These are phyloP conservation scores for Lithophane ornitopus DNA, from an alignment of 2,888 invertebrate genomes.

Conservation along the genomic window DNA sequence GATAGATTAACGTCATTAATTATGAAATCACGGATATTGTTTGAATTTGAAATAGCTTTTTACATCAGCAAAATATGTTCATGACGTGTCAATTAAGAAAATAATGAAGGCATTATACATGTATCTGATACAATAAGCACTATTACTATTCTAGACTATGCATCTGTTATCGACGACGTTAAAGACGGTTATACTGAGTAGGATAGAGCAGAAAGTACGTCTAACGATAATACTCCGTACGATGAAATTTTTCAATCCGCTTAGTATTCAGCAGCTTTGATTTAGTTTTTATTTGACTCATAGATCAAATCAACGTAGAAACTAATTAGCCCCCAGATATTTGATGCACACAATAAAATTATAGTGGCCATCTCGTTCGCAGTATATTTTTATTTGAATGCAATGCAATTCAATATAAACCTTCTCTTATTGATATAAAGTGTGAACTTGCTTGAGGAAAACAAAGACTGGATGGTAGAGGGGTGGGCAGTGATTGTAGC, in stretches of 20 bases:
- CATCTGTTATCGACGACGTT: neutral
- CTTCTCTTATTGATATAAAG: slow-evolving; percentile 17
- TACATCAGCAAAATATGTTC: neutral
- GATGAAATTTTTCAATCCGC: neutral
- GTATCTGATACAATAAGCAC: neutral
- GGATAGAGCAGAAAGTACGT: neutral
- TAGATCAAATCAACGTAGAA: slow-evolving; percentile 45
- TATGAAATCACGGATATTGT: neutral
- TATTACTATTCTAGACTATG: slow-evolving; percentile 12
- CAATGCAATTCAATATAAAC: neutral
- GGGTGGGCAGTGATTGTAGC: slow-evolving; percentile 60
- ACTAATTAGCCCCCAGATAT: slow-evolving; percentile 56
- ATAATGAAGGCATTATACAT: neutral
- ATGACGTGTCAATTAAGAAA: neutral
- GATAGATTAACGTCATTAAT: neutral
- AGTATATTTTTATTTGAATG: slow-evolving; percentile 12
- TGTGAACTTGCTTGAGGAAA: slow-evolving; percentile 22
- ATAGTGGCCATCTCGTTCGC: slow-evolving; percentile 17
- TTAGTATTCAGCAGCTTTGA: slow-evolving; percentile 3
- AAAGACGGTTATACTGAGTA: neutral
- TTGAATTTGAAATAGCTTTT: neutral
- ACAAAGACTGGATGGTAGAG: slow-evolving; percentile 31
- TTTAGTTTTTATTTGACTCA: slow-evolving; percentile 23
- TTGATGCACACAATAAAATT: slow-evolving; percentile 60
- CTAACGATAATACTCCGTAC: neutral